phyloP scores from a whole-genome alignment of 2,113 vertebrate species.

The Microtus montanus region DNA sequence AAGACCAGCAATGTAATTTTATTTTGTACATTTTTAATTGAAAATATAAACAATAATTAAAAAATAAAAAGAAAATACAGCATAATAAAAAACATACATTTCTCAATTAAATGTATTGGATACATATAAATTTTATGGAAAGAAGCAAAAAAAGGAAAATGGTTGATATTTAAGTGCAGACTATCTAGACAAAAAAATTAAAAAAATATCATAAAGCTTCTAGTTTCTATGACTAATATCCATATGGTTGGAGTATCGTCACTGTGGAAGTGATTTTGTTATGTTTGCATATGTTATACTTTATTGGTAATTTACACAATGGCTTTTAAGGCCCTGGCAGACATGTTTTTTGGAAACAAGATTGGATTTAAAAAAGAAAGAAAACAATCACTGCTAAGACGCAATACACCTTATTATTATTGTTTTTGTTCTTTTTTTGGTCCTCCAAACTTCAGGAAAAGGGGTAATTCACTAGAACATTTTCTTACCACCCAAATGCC shows the following conservation, averaged over 20 bases:
- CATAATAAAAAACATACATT: conserved; percentile 92
- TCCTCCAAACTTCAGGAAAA: conserved; percentile 90
- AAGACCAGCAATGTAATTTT: conserved; percentile 90
- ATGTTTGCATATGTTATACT: conserved; percentile 88
- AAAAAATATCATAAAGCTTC: conserved; percentile 87
- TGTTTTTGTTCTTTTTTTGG: conserved; percentile 84
- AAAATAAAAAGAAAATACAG: conserved; percentile 92
- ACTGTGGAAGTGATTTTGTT: conserved; percentile 87
- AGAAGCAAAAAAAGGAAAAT: conserved; percentile 88
- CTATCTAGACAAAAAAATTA: conserved; percentile 86
- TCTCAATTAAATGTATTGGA: conserved; percentile 92
- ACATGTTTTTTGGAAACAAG: conserved; percentile 86
- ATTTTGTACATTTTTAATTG: conserved; percentile 91
- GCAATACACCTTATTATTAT: conserved; percentile 88
- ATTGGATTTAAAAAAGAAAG: conserved; percentile 70
- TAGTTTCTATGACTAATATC: conserved; percentile 90
- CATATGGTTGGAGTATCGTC: conserved; percentile 86
- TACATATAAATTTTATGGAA: conserved; percentile 91
- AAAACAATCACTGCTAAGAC: conserved; percentile 85
- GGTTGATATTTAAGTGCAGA: conserved; percentile 91
- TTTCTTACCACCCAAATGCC: conserved; percentile 88
- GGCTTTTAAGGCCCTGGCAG: conserved; percentile 90
- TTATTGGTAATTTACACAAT: conserved; percentile 90
- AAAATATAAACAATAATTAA: conserved; percentile 94
- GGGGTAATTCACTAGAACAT: conserved; percentile 86